These are phyloP conservation scores for Dolichomitus sp. DNA, from an alignment of 2,888 invertebrate species.

Conservation along the genomic window DNA sequence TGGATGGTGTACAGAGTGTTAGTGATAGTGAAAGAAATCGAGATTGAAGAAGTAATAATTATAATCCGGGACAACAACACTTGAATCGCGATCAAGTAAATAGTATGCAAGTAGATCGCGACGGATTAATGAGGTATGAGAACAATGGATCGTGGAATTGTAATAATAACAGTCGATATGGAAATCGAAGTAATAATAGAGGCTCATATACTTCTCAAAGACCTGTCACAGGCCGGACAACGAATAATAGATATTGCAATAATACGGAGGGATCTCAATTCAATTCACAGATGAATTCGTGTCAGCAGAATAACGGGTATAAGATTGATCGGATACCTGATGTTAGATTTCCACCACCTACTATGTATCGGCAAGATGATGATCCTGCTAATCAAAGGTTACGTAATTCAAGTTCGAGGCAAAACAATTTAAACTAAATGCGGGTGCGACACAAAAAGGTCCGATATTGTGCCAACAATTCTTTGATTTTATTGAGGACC, in stretches of 20 bases:
- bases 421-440: slow-evolving; percentile 25
- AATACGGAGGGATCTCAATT: background rate
- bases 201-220: background rate
- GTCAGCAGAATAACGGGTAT: background rate
- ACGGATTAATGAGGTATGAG: too few species aligned
- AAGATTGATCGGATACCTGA: background rate
- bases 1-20: too few species aligned
- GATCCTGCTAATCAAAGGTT: background rate
- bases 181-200: too few species aligned
- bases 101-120: too few species aligned
- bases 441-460: slow-evolving; percentile 21
- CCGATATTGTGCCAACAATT: slow-evolving; percentile 32
- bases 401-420: too few species aligned
- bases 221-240: background rate
- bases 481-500: slow-evolving; percentile 48
- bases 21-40: too few species aligned
- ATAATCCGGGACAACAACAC: too few species aligned
- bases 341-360: slow-evolving; percentile 8
- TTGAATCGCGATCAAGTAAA: too few species aligned
- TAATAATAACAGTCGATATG: too few species aligned
- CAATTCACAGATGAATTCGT: background rate
- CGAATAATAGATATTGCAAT: background rate
- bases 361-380: background rate
- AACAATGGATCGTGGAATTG: too few species aligned
- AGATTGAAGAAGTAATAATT: too few species aligned